Evolutionary conservation across 2,888 invertebrate genomes (phyloP).

Genomic region (Sisyra nigra): DNA sequence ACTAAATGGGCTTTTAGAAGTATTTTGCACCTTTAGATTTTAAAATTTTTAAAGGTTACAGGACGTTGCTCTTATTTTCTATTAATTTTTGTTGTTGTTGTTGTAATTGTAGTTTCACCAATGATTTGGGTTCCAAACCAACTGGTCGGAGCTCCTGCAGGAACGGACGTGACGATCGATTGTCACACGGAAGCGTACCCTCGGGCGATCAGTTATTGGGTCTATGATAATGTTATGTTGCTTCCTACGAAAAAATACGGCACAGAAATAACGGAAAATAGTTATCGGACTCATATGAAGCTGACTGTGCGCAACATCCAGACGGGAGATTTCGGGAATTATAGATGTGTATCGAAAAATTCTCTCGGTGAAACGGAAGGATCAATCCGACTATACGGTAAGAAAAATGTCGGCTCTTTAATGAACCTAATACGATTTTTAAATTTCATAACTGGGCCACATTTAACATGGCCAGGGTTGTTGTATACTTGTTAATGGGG

Average conservation of each 20-base stretch:
- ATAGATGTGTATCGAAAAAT: constrained; percentile 86
- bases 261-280: constrained; percentile 68
- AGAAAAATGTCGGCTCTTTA: constrained; percentile 23
- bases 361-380: constrained; percentile 88
- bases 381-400: constrained; percentile 81
- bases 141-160: constrained; percentile 78
- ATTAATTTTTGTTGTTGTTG: too few relatives aligned
- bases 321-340: constrained; percentile 75
- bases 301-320: constrained; percentile 73
- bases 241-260: constrained; percentile 78
- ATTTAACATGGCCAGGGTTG: too few relatives aligned
- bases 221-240: constrained; percentile 78
- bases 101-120: constrained; percentile 66
- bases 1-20: too few relatives aligned
- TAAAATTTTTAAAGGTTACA: too few relatives aligned
- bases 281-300: constrained; percentile 80
- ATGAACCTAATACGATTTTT: constrained; percentile 3
- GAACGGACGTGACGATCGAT: constrained; percentile 82
- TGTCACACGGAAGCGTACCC: constrained; percentile 89
- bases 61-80: too few relatives aligned
- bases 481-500: too few relatives aligned
- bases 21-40: too few relatives aligned
- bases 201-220: constrained; percentile 85
- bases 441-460: neutral
- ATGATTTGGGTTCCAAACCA: constrained; percentile 94